phyloP scores from a whole-genome alignment of 2,113 vertebrate genomes.

The Seriola dumerili region DNA sequence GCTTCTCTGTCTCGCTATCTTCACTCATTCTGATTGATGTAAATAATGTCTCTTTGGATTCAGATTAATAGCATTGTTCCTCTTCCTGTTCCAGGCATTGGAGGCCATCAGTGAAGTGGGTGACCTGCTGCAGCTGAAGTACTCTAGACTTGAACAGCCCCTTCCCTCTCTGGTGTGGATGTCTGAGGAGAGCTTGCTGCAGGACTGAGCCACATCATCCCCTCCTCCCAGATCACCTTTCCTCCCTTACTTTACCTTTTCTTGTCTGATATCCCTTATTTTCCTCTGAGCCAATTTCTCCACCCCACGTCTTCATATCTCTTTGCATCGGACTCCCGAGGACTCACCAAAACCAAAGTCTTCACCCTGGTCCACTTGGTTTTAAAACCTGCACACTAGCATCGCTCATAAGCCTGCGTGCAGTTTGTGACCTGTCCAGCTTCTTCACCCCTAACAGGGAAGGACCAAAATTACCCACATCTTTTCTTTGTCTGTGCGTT shows the following conservation, averaged over 20 bases:
- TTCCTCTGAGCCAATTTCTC: conserved; percentile 33
- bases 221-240: not conserved
- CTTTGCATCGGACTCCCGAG: conserved; percentile 1
- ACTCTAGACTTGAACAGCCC: conserved; percentile 87
- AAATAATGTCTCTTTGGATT: not conserved
- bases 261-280: not conserved
- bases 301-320: not conserved
- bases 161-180: conserved; percentile 88
- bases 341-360: conserved; percentile 37
- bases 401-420: not conserved
- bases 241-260: not conserved
- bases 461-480: conserved; percentile 22
- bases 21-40: not conserved
- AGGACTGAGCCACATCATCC: conserved; percentile 79
- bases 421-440: conserved; percentile 10
- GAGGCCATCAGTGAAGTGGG: conserved; percentile 93
- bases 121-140: conserved; percentile 94
- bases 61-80: conserved; percentile 5
- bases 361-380: not conserved
- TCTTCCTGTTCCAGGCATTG: conserved; percentile 85
- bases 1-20: not conserved
- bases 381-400: not conserved
- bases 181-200: conserved; percentile 92
- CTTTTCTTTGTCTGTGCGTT: conserved; percentile 5
- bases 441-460: not conserved